These are phyloP conservation scores for Hermaeophaga mercurialis DNA, from an alignment of 2,888 invertebrate species.

Conservation along the genomic window DNA sequence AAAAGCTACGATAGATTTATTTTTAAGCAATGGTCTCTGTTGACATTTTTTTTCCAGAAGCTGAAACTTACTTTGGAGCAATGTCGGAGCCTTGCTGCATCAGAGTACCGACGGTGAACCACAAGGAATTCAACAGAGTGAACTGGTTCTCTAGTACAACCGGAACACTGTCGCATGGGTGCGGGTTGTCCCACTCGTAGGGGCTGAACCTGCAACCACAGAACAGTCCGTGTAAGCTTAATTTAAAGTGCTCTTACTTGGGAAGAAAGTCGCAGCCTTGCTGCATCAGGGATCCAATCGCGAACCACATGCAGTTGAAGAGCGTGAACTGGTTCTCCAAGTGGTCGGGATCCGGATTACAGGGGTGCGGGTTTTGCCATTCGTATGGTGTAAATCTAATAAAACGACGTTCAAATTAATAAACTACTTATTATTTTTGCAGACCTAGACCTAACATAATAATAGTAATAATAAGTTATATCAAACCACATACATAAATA, in stretches of 20 bases:
- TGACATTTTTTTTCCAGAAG: not conserved
- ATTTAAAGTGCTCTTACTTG: constrained; percentile 69
- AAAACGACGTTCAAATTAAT: too few relatives aligned
- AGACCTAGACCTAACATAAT: too few relatives aligned
- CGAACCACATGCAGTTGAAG: constrained; percentile 97
- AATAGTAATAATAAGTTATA: too few relatives aligned
- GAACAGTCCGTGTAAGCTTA: constrained; percentile 33
- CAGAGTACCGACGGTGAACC: constrained; percentile 93
- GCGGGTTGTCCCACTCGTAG: constrained; percentile 91
- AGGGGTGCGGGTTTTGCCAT: constrained; percentile 89
- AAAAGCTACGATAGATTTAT: too few relatives aligned
- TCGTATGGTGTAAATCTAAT: constrained; percentile 92
- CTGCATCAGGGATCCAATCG: constrained; percentile 93
- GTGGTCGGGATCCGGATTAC: constrained; percentile 78
- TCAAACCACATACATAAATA: too few relatives aligned
- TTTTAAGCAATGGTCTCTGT: too few relatives aligned
- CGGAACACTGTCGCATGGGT: constrained; percentile 83
- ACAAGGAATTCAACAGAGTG: constrained; percentile 88
- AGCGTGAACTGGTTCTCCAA: constrained; percentile 92
- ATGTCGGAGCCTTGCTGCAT: constrained; percentile 94
- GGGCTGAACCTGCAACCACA: constrained; percentile 78
- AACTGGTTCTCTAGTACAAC: constrained; percentile 89
- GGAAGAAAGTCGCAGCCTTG: constrained; percentile 95
- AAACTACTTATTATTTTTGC: too few relatives aligned
- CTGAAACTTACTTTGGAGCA: constrained; percentile 80